Base-by-base conservation (phyloP, 2,888 invertebrate genomes). In the Oscheius myriophilus region DNA sequence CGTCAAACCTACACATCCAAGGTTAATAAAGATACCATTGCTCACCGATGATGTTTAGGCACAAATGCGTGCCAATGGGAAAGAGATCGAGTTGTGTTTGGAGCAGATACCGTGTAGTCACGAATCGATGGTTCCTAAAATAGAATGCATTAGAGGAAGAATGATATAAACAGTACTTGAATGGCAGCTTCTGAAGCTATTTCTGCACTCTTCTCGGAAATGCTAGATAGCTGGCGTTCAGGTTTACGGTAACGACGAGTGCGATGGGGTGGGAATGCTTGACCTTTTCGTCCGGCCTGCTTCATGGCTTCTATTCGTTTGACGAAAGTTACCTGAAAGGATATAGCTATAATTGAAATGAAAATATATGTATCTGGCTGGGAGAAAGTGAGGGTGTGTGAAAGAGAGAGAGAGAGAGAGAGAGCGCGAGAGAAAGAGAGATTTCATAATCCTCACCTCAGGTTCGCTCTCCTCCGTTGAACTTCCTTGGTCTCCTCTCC, bases 131-230 rank as follows among this genome's bases (percentile, higher is more conserved):
- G n/a, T 53, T 63, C 63, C 63, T 63, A 21, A 41, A 63, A 51
- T 2, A 33, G 26, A 4, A 6, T 63, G 11, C 7, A 4, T 51
- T 63, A n/a, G 14, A 41, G 7, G 4, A 46, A 23, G n/a, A 21
- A 18, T n/a, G 12, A 18, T 2, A 6, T 6, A 49, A 21, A 49
- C 3, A 12, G 14, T 4, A 65, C 65, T 2, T n/a, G 11, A 43
- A 65, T 65, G 4, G 67, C 71, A n/a, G 68, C 73, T 33, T 75
- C 80, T 0, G 72, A 66, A 1, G 75, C 65, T 23, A 78, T 72
- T 68, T 80, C 80, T 4, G 72, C 77, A 33, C 78, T 78, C 43
- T 80, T 80, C 62, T 80, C 80, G 0, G 80, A 80, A 21, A 80
- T 80, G 25, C 78, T 78, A 6, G 73, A 73, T n/a, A 80, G 45